Percentiles rank a stretch among this genome's conserved stretches.
These are phyloP conservation scores for Micrasema minimum DNA, from an alignment of 1,140 invertebrate genomes.

Conservation along the genomic window DNA sequence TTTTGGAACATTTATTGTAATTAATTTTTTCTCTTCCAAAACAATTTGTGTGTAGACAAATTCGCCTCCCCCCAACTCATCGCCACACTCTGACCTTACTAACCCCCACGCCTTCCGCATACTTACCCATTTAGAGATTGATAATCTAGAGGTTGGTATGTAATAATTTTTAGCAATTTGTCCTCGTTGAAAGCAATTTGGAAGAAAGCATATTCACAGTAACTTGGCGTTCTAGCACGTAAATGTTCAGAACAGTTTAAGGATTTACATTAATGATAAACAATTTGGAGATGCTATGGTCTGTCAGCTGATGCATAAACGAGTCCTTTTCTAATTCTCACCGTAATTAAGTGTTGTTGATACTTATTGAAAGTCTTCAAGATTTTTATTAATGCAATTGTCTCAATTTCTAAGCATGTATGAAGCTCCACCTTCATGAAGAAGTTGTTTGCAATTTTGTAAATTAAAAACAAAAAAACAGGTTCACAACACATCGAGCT, in stretches of 20 bases:
- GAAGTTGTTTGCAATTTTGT: not conserved
- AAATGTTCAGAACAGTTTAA: not conserved
- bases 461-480: too few relatives aligned
- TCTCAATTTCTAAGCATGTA: not conserved
- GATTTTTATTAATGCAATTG: not conserved
- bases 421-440: not conserved
- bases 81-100: too few relatives aligned
- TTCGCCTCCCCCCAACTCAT: too few relatives aligned
- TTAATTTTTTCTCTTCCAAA: not conserved
- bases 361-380: not conserved
- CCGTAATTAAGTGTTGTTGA: not conserved
- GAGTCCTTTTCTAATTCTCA: not conserved
- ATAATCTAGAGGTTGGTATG: not conserved
- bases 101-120: too few relatives aligned
- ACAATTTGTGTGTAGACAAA: not conserved
- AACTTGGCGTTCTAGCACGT: not conserved
- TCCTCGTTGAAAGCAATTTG: not conserved
- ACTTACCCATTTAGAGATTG: too few relatives aligned
- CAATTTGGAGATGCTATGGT: not conserved
- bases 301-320: not conserved
- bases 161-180: not conserved
- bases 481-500: too few relatives aligned
- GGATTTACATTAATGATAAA: not conserved
- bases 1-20: not conserved
- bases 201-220: not conserved